Base-by-base conservation (phyloP, 2,797 vertebrate genomes). In the Smutsia temminckii region DNA sequence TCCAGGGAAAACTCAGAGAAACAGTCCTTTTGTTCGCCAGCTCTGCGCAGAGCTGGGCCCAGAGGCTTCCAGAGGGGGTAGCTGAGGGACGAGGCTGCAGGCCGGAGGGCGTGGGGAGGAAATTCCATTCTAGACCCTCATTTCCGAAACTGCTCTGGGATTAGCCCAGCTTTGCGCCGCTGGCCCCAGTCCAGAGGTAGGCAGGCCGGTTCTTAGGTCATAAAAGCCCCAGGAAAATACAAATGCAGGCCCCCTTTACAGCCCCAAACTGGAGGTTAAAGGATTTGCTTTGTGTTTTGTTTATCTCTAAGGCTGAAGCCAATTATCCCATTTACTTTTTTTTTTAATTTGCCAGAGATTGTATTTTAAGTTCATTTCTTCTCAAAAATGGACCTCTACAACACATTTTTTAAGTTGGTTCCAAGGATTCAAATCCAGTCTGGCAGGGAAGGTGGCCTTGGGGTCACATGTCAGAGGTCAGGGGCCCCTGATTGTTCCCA, bases 101-200 rank as follows among this genome's bases (percentile, higher is more conserved):
- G 66, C 81, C 9, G 25, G 57, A 61, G 90, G 91, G 91, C 61
- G 13, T 51, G 92, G 42, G n/a, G 93, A 97, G 96, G 97, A 97
- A 96, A 97, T 96, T 92, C 97, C 97, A 95, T 89, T 92, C 95
- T 85, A 93, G 95, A 92, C 97, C 96, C 96, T 96, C 93, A 95
- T 95, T 97, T 97, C 97, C 97, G 87, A 97, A 94, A 96, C 66
- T 81, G 92, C 91, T 81, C 89, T 72, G 80, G 87, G 93, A 97
- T 96, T 97, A 97, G 90, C 93, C 23, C 0, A 68, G 94, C 96
- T 97, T 96, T 95, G 96, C 92, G 80, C 83, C 0, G 34, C 46
- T 46, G 46, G 69, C 71, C 89, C 51, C 66, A 2, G 77, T 51
- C 51, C 95, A 49, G 85, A 77, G 51, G 72, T 94, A 63, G 89